Evolutionary conservation across 2,888 invertebrate species (phyloP), one percentile per base, ranked within the genome.

Genomic region (Drosophila picticornis): DNA sequence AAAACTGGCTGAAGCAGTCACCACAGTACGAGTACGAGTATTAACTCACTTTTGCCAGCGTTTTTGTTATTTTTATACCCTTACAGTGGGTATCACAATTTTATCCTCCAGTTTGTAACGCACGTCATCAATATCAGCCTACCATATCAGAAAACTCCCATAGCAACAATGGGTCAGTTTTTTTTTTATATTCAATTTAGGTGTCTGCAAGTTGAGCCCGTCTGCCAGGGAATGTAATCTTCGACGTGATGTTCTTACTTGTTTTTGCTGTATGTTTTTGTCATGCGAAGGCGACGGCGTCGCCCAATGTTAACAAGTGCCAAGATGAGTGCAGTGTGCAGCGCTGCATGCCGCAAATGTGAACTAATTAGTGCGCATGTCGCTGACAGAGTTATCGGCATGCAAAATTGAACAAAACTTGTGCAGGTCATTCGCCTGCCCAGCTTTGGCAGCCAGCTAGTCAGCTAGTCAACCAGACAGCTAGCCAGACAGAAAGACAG

Each of bases 351-450:
- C 80, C 75, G 78, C 80, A 80, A 85, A 75, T 87, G 75, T 83
- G 75, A 81, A 83, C 90, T 90, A 89, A 90, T 89, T 90, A 88
- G 86, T 86, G 90, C 81, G 86, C 86, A 88, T 86, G 90, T 90
- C 77, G 86, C 84, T 88, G 86, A 74, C 84, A 81, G 79, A 79
- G 75, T 67, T 77, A 84, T 87, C 81, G 89, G 69, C 76, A 69
- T 76, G 76, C 76, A 76, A 76, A 70, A 63, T 75, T 66, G 66
- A 75, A 66, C 59, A 59, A 69, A 75, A 64, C 52, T 62, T 62
- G 61, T 58, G 62, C 70, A 68, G 82, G 80, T 82, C 82, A 82
- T 82, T 81, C 83, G 78, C 80, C 80, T 73, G 60, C n/a, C 50
- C 48, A 70, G 59, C 67, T 34, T 46, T 46, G 22, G 22, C 22